Conservation (phyloP, 2,797 vertebrate species). For the Serranus cabrilla region DNA sequence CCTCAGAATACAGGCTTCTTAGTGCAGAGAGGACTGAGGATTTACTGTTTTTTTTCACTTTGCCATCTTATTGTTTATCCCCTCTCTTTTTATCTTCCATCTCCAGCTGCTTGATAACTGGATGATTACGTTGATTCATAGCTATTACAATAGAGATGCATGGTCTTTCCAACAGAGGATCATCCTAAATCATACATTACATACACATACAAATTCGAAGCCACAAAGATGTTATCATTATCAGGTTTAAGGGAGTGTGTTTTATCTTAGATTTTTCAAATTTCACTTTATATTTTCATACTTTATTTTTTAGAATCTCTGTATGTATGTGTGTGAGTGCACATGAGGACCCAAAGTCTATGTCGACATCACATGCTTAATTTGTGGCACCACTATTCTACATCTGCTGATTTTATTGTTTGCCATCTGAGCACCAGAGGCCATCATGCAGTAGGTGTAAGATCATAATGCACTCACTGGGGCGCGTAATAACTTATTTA, state of each 20-base stretch:
- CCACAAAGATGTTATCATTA: no score
- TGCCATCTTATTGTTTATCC: conserved; percentile 15
- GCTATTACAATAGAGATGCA: conserved; percentile 1
- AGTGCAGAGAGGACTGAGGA: conserved; percentile 11
- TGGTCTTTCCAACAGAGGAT: not conserved
- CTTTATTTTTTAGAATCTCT: not conserved
- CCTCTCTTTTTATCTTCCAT: conserved; percentile 10
- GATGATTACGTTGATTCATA: conserved; percentile 15
- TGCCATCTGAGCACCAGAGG: conserved; percentile 49
- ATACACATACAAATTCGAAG: no score
- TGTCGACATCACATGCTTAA: conserved; percentile 15
- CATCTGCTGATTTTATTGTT: conserved; percentile 35
- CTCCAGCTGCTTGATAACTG: not conserved
- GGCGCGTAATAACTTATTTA: conserved; percentile 59
- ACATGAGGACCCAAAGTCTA: not conserved
- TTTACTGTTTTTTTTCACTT: conserved; percentile 9
- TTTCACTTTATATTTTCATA: not conserved
- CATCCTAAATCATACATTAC: not conserved
- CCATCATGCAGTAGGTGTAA: conserved; percentile 50
- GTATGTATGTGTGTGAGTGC: not conserved
- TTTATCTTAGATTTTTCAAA: not conserved
- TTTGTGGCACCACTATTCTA: not conserved
- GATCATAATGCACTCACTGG: conserved; percentile 66
- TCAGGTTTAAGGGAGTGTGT: no score
- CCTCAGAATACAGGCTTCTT: conserved; percentile 35